Percentiles rank a stretch among this genome's conserved stretches.
Conservation (phyloP, 2,113 vertebrate species). For the Sakesphorus luctuosus region DNA sequence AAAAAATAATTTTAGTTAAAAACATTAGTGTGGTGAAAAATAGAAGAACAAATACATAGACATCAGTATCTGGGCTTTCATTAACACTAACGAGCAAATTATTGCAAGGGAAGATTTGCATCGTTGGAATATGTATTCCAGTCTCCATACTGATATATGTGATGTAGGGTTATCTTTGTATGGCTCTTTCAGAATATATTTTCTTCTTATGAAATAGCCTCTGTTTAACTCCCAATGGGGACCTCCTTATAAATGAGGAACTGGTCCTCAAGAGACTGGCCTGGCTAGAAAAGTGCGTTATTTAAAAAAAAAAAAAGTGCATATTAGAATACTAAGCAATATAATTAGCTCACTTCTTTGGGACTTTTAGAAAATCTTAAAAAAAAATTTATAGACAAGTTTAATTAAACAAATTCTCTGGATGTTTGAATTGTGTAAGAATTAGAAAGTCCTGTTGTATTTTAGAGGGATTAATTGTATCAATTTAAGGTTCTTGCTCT, state of each 20-base stretch:
- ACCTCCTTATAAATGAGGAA: constrained; percentile 76
- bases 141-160: constrained; percentile 48
- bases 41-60: constrained; percentile 42
- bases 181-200: constrained; percentile 54
- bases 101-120: constrained; percentile 33
- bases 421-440: constrained; percentile 60
- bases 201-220: constrained; percentile 58
- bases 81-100: constrained; percentile 52
- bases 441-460: constrained; percentile 6
- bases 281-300: constrained; percentile 73
- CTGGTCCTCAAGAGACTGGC: constrained; percentile 70
- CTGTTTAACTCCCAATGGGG: constrained; percentile 70
- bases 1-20: constrained; percentile 59
- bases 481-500: neutral
- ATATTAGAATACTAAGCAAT: constrained; percentile 68
- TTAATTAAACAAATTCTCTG: constrained; percentile 78
- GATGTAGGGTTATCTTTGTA: neutral
- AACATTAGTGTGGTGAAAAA: constrained; percentile 32
- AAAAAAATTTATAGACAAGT: constrained; percentile 63
- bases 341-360: constrained; percentile 74
- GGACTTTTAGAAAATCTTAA: constrained; percentile 7
- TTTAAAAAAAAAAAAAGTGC: constrained; percentile 48
- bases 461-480: constrained; percentile 32
- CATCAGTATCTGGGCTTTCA: constrained; percentile 14
- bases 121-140: constrained; percentile 14